Percentiles rank a stretch among this genome's conserved stretches.
Evolutionary conservation across 1,140 invertebrate species (phyloP).

Genomic region (Hycleus cichorii): DNA sequence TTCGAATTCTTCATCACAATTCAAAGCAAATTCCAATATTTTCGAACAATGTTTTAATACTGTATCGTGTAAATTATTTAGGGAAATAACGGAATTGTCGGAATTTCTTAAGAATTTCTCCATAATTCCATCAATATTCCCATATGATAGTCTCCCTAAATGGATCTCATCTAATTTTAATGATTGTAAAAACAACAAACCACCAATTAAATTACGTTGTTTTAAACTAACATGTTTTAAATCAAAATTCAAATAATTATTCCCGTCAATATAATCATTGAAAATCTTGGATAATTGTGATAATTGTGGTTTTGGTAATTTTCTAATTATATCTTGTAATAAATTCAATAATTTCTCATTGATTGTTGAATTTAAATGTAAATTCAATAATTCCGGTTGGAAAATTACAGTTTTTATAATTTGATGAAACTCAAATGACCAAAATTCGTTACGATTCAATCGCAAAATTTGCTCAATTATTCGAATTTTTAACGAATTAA

Average conservation of each 20-base stretch:
- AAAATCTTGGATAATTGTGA: too few species aligned
- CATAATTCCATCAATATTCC: not conserved
- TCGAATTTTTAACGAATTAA: constrained; percentile 13
- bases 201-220: constrained; percentile 19
- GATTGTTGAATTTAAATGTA: not conserved
- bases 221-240: constrained; percentile 18
- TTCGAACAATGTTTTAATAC: constrained; percentile 10
- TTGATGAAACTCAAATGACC: constrained; percentile 9
- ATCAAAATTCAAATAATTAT: constrained; percentile 11
- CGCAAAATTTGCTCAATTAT: constrained; percentile 4
- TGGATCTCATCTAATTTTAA: not conserved
- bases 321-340: not conserved
- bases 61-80: constrained; percentile 15
- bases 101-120: not conserved
- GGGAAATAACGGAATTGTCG: not conserved
- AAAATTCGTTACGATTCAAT: constrained; percentile 3
- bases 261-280: too few species aligned
- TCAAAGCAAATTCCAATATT: constrained; percentile 22
- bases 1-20: constrained; percentile 10
- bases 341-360: not conserved
- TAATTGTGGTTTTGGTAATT: too few species aligned
- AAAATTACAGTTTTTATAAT: constrained; percentile 4
- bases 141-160: not conserved
- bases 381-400: constrained; percentile 13
- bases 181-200: not conserved